Conservation (phyloP, 1,140 invertebrate species). For the Platyura marginata region DNA sequence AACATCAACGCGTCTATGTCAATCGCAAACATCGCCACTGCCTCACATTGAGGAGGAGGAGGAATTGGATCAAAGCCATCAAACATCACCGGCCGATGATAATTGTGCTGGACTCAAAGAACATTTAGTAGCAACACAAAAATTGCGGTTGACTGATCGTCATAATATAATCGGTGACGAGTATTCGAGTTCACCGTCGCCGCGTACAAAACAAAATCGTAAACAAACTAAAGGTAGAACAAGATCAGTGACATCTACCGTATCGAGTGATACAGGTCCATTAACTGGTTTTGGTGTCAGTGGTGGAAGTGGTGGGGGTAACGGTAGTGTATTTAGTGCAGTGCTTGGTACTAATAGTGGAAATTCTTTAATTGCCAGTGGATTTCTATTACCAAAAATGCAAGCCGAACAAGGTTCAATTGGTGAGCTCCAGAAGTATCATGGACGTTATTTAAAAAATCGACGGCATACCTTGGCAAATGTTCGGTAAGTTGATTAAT, state of each 20-base stretch:
- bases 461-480: conserved; percentile 69
- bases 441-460: conserved; percentile 61
- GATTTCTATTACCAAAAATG: conserved; percentile 41
- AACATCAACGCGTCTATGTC: conserved; percentile 26
- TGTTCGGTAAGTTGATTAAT: conserved; percentile 51
- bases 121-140: conserved; percentile 21
- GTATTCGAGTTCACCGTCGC: conserved; percentile 14
- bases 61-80: conserved; percentile 32
- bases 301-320: neutral
- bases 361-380: conserved; percentile 8
- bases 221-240: conserved; percentile 17
- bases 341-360: neutral
- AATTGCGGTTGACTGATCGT: conserved; percentile 28
- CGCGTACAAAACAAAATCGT: conserved; percentile 21
- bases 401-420: conserved; percentile 77
- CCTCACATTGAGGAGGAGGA: conserved; percentile 38
- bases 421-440: conserved; percentile 68
- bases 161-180: conserved; percentile 12
- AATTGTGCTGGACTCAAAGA: conserved; percentile 17
- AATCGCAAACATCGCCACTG: conserved; percentile 27
- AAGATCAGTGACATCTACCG: conserved; percentile 3
- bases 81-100: conserved; percentile 25
- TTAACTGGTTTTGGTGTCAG: conserved; percentile 7
- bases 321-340: neutral
- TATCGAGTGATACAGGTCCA: conserved; percentile 4